These are phyloP conservation scores for Semibalanus balanoides DNA, from an alignment of 1,140 invertebrate species.

Conservation along the genomic window DNA sequence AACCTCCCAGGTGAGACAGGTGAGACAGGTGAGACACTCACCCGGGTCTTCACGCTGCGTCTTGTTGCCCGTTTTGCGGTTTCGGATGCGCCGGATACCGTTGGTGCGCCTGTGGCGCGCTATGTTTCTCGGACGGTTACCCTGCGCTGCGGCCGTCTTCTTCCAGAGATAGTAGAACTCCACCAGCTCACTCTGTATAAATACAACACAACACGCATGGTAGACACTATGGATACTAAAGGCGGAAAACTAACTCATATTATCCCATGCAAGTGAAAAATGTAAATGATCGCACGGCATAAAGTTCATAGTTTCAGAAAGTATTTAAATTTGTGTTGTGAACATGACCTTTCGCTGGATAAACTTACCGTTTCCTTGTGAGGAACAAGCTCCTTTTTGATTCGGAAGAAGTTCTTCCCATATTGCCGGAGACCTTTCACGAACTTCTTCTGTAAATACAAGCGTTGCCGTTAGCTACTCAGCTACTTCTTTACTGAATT, in stretches of 20 bases:
- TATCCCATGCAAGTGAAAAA: too few relatives aligned
- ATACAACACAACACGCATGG: too few relatives aligned
- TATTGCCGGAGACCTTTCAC: slow-evolving; percentile 93
- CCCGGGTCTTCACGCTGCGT: slow-evolving; percentile 26
- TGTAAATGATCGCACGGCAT: too few relatives aligned
- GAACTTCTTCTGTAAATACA: slow-evolving; percentile 63
- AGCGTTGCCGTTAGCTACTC: too few relatives aligned
- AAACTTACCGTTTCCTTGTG: slow-evolving; percentile 82
- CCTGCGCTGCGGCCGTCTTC: slow-evolving; percentile 96
- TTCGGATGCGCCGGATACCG: slow-evolving; percentile 72
- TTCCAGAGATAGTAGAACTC: slow-evolving; percentile 99
- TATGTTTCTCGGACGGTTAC: slow-evolving; percentile 62
- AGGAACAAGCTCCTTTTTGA: slow-evolving; percentile 86
- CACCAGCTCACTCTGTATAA: slow-evolving; percentile 82
- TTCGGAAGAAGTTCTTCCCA: slow-evolving; percentile 98
- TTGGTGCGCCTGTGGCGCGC: slow-evolving; percentile 64
- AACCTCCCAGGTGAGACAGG: too few relatives aligned
- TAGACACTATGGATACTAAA: too few relatives aligned
- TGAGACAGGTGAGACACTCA: too few relatives aligned
- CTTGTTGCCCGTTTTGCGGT: slow-evolving; percentile 37
- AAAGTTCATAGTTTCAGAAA: too few relatives aligned
- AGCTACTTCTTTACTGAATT: too few relatives aligned
- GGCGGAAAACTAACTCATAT: too few relatives aligned
- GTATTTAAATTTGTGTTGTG: too few relatives aligned
- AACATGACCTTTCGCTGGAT: too few relatives aligned